These are phyloP conservation scores for Leucophenga varia DNA, from an alignment of 1,140 invertebrate genomes.

Conservation along the genomic window DNA sequence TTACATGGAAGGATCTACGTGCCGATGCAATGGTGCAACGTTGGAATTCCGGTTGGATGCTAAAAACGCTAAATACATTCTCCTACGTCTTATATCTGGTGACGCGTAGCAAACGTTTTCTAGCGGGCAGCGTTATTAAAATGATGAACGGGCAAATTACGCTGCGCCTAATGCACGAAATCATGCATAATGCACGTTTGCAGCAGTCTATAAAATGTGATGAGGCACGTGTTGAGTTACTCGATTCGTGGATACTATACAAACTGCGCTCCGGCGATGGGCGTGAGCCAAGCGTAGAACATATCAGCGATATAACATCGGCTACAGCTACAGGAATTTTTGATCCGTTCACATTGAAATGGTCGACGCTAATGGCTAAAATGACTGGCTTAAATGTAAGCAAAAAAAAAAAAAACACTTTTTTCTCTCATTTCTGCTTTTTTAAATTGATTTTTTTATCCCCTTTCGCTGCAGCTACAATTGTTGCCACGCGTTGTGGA, in stretches of 20 bases:
- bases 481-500: slow-evolving; percentile 82
- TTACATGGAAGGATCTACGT: slow-evolving; percentile 94
- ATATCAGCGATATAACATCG: slow-evolving; percentile 85
- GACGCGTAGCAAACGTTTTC: slow-evolving; percentile 75
- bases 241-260: slow-evolving; percentile 92
- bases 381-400: slow-evolving; percentile 66
- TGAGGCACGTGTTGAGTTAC: slow-evolving; percentile 80
- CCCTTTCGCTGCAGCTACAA: slow-evolving; percentile 62
- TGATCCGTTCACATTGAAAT: slow-evolving; percentile 88
- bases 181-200: slow-evolving; percentile 71
- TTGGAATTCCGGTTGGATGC: slow-evolving; percentile 81
- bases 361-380: slow-evolving; percentile 58
- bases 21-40: slow-evolving; percentile 75
- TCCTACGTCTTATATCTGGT: slow-evolving; percentile 70
- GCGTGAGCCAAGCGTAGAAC: slow-evolving; percentile 44
- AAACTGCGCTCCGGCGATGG: slow-evolving; percentile 61
- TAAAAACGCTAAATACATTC: slow-evolving; percentile 63
- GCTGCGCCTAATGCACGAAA: slow-evolving; percentile 73
- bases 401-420: slow-evolving; percentile 61
- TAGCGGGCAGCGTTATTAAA: slow-evolving; percentile 76
- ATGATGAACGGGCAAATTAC: slow-evolving; percentile 84
- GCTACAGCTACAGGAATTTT: slow-evolving; percentile 90
- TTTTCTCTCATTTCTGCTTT: not conserved
- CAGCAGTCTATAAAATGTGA: slow-evolving; percentile 63
- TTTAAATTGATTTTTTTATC: slow-evolving; percentile 5